Evolutionary conservation across 2,113 vertebrate genomes (phyloP), one percentile per base, ranked within the genome.

Genomic region (Siniperca chuatsi): DNA sequence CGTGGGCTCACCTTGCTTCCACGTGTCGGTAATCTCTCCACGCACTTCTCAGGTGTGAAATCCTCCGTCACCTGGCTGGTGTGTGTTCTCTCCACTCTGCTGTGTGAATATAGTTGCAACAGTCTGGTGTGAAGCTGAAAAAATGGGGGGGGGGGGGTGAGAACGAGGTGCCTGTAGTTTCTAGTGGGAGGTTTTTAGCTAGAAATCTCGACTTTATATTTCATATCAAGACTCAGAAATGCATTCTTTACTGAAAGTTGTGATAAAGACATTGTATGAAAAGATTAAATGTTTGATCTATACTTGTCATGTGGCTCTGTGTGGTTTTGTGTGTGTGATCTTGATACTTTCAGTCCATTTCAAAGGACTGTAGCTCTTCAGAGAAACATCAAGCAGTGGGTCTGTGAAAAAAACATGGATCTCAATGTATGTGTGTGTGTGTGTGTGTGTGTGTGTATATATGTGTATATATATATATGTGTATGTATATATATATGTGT

Each of bases 101-200:
- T 81, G 78, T 78, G 83, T 90, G 73, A 87, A 84, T 40, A 42
- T 83, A 58, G 60, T 71, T 85, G 37, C 62, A 23, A 61, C 29
- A 61, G 35, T 33, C 25, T 79, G 75, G 72, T 75, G 77, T 86
- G 77, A 85, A 78, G 71, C 52, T 44, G 8, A 50, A 62, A 62
- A 70, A 20, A n/a, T 11, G 1, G 12, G 16, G 0, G 9, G 8
- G 8, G 0, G 12, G 0, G 21, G 42, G 13, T 40, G n/a, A 75
- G 50, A 54, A 35, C 10, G 86, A 86, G 69, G 78, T 91, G 90
- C 89, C 92, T 94, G 74, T 82, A 75, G 85, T 86, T 87, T 78
- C 42, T 76, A 66, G 73, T 67, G 57, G 65, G 60, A 25, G 21
- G 52, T 44, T 88, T 78, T 72, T 72, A 67, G 54, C 67, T 73